Percentiles rank a stretch among this genome's conserved stretches.
Evolutionary conservation across 2,888 invertebrate species (phyloP).

Genomic region (Holacanthella duospinosa): DNA sequence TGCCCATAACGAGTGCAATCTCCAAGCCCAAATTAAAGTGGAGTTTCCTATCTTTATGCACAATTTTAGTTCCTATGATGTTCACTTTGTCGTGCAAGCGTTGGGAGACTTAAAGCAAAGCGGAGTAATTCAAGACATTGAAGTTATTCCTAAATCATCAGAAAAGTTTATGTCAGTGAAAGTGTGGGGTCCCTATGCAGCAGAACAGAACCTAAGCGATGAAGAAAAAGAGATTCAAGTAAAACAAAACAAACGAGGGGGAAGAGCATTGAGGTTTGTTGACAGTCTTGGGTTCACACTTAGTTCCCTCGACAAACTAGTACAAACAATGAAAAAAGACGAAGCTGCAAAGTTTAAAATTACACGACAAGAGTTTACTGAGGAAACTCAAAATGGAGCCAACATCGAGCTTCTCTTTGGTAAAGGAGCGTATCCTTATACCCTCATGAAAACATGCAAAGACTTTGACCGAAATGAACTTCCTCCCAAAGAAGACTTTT

Average conservation of each 20-base stretch:
- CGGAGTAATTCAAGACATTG: neutral
- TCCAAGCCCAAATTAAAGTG: neutral
- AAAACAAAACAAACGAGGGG: neutral
- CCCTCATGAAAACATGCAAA: neutral
- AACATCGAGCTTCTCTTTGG: neutral
- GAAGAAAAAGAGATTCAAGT: neutral
- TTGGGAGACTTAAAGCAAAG: neutral
- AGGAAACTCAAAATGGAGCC: neutral
- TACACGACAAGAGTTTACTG: neutral
- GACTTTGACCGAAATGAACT: neutral
- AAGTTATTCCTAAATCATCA: constrained; percentile 2
- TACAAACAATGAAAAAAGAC: neutral
- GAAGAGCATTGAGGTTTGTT: neutral
- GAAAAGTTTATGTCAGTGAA: constrained; percentile 6
- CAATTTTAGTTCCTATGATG: constrained; percentile 6
- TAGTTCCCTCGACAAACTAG: constrained; percentile 1
- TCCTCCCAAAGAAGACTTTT: neutral
- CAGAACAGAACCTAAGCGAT: neutral
- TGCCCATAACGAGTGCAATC: constrained; percentile 1
- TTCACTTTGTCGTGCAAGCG: constrained; percentile 2
- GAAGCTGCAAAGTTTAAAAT: neutral
- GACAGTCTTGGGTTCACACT: constrained; percentile 5
- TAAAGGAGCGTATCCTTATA: constrained; percentile 2
- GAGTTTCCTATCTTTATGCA: constrained; percentile 7
- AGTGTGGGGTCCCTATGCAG: no score